Conservation (phyloP, 2,113 vertebrate species). For the Megalops atlanticus region DNA sequence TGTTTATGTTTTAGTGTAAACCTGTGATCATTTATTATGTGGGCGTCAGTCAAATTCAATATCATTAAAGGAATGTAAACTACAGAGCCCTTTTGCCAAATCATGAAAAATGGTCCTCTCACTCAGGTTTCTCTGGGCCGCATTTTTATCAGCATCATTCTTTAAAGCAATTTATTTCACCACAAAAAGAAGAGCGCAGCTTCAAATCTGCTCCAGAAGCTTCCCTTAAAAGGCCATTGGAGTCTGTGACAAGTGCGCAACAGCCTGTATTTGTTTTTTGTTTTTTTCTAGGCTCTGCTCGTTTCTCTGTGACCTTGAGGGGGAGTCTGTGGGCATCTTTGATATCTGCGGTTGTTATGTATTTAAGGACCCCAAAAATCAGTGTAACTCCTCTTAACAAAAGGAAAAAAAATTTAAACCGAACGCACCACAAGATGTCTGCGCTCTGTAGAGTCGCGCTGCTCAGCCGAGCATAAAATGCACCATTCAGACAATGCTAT, state of each 20-base stretch:
- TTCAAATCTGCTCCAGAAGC: slow-evolving; percentile 54
- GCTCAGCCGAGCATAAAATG: slow-evolving; percentile 63
- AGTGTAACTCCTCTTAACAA: slow-evolving; percentile 45
- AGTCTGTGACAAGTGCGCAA: slow-evolving; percentile 64
- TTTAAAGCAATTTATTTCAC: slow-evolving; percentile 65
- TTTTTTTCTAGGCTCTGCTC: slow-evolving; percentile 59
- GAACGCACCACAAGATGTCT: slow-evolving; percentile 40
- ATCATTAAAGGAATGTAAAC: slow-evolving; percentile 51
- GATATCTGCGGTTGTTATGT: slow-evolving; percentile 64
- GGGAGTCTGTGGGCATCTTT: slow-evolving; percentile 59
- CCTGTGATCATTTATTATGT: slow-evolving; percentile 48
- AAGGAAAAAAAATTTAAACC: slow-evolving; percentile 63
- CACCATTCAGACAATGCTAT: slow-evolving; percentile 55
- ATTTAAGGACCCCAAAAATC: slow-evolving; percentile 56
- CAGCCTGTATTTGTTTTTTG: slow-evolving; percentile 69
- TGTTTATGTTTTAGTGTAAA: slow-evolving; percentile 24
- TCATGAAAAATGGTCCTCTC: slow-evolving; percentile 57
- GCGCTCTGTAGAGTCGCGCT: slow-evolving; percentile 60
- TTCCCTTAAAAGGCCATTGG: slow-evolving; percentile 36
- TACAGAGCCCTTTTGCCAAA: slow-evolving; percentile 55
- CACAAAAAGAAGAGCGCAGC: slow-evolving; percentile 56
- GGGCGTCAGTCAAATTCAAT: slow-evolving; percentile 56
- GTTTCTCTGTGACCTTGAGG: slow-evolving; percentile 63
- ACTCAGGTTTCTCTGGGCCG: slow-evolving; percentile 50
- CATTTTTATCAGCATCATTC: slow-evolving; percentile 60